Conservation (phyloP, 2,113 vertebrate genomes). For the Anoura caudifer region DNA sequence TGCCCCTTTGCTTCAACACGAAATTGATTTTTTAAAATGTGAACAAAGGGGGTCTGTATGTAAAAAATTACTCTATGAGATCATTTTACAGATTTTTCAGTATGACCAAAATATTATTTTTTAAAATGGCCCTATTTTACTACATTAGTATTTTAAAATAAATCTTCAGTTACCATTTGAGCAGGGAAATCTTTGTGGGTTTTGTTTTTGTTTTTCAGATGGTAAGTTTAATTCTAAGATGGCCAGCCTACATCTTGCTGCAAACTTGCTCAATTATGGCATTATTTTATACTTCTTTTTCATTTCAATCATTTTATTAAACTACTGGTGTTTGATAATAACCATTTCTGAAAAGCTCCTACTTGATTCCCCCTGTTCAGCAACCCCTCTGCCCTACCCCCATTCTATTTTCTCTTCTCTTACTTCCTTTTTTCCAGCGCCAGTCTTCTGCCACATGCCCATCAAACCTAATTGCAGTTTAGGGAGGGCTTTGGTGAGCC, state of each 20-base stretch:
- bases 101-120: neutral
- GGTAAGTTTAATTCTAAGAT: slow-evolving; percentile 13
- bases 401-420: slow-evolving; percentile 70
- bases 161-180: slow-evolving; percentile 1
- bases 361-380: slow-evolving; percentile 41
- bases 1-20: slow-evolving; percentile 10
- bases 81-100: neutral
- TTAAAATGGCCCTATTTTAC: slow-evolving; percentile 26
- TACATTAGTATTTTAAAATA: neutral
- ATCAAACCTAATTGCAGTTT: slow-evolving; percentile 86
- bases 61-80: slow-evolving; percentile 53
- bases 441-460: slow-evolving; percentile 81
- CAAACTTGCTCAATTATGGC: slow-evolving; percentile 8
- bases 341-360: slow-evolving; percentile 60
- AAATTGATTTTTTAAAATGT: neutral
- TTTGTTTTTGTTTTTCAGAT: neutral
- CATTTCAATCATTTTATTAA: neutral
- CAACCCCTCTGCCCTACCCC: neutral
- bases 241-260: slow-evolving; percentile 4
- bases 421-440: slow-evolving; percentile 50
- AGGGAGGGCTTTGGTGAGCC: slow-evolving; percentile 75
- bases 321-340: neutral
- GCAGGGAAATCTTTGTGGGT: neutral
- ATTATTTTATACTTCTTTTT: slow-evolving; percentile 11
- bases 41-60: neutral